Base-by-base conservation (phyloP, 2,888 invertebrate genomes). In the Conops quadrifasciatus region DNA sequence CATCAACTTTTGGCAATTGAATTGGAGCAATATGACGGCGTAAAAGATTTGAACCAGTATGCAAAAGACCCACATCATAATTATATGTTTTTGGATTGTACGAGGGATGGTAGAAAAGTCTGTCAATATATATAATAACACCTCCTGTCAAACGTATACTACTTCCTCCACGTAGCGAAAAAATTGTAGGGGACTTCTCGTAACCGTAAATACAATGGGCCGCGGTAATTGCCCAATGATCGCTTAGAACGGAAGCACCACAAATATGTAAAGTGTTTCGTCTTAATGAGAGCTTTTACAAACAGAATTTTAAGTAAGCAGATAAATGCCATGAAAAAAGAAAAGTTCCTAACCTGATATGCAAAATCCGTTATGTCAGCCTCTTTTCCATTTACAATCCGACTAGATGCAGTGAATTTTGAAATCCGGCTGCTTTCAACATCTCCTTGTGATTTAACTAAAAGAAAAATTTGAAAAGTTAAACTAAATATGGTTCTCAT, bases 301-400 rank as follows among this genome's bases (percentile, higher is more conserved):
- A 47, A 67, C 21, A 60, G 65, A 63, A 47, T 36, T n/a, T 36
- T 9, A 53, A 53, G 21, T 21, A 53, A 53, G 28, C 3, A 24
- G 11, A 49, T 15, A 26, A 21, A 60, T 19, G 2, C 30, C 16
- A 21, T 2, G 21, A 49, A 28, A 19, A 36, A 19, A 3, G 49
- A 51, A 49, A 30, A 24, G 11, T 5, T 43, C 28, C 21, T 16
- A 51, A 80, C 77, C 73, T 84, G 84, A 77, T 80, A 84, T 2
- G 82, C 82, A 70, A 84, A 84, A 51, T 84, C 78, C 2, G 81
- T 80, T 19, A 80, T 81, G 0, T 71, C 53, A 0, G 82, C 84
- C 62, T 78, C 80, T n/a, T 78, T 77, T 0, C 84, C 84, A 70
- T 83, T 84, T 0, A 84, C 84, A 53, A 84, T 84, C 1, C 84